A percentile compares a stretch with the other conserved stretches of the same genome.
Conservation (phyloP, 2,113 vertebrate genomes). For the Ibidorhyncha struthersii region DNA sequence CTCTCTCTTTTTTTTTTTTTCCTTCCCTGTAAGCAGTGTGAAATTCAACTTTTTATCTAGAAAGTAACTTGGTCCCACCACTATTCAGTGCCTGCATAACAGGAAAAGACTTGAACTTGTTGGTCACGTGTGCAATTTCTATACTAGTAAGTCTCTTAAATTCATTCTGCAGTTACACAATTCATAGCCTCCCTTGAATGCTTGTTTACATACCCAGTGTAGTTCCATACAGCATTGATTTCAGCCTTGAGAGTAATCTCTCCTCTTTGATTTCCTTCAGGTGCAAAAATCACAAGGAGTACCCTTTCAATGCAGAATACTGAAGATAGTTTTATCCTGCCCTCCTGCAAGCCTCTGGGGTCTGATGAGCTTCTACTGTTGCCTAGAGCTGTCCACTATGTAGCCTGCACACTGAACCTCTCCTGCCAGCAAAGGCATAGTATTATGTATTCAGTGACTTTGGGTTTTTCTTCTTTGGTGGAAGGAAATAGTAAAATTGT, state of each 20-base stretch:
- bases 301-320: constrained; percentile 71
- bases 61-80: background rate
- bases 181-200: background rate
- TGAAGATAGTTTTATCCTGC: background rate
- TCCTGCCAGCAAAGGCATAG: background rate
- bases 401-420: background rate
- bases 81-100: background rate
- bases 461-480: background rate
- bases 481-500: background rate
- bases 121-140: background rate
- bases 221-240: background rate
- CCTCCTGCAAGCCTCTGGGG: background rate
- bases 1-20: background rate
- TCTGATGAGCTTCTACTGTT: background rate
- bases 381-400: background rate
- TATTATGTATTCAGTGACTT: background rate
- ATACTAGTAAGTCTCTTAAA: background rate
- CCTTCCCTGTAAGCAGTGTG: background rate
- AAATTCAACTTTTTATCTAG: background rate
- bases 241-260: background rate
- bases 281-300: constrained; percentile 66
- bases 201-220: background rate
- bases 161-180: background rate
- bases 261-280: constrained; percentile 1
- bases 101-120: background rate